phyloP scores from a whole-genome alignment of 2,888 invertebrate species.

The Lasioglossum pauxillum region DNA sequence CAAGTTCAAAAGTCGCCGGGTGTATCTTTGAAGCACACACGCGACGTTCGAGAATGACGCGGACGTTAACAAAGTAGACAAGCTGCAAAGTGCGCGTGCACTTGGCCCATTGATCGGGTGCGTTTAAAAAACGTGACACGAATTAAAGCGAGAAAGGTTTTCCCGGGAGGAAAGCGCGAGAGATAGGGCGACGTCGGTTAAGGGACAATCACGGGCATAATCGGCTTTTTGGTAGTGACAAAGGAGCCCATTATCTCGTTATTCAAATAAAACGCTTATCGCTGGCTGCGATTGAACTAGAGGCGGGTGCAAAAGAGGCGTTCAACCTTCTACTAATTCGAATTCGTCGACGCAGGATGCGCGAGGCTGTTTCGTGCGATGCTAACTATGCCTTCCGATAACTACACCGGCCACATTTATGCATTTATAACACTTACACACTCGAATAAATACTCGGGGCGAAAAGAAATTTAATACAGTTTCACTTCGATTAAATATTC shows the following conservation, averaged over 20 bases:
- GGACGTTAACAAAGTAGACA: neutral
- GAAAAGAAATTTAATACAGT: neutral
- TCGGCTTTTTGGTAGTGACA: slow-evolving; percentile 74
- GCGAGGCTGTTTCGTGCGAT: neutral
- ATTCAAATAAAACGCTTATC: slow-evolving; percentile 76
- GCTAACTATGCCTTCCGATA: neutral
- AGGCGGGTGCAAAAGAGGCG: slow-evolving; percentile 49
- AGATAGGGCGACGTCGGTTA: slow-evolving; percentile 51
- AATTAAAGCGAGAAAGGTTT: slow-evolving; percentile 54
- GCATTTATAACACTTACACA: neutral
- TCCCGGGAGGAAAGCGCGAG: slow-evolving; percentile 50
- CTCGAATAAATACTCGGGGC: neutral
- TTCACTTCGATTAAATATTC: neutral
- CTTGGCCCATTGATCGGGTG: slow-evolving; percentile 31
- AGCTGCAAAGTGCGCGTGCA: slow-evolving; percentile 30
- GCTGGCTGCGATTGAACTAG: slow-evolving; percentile 55
- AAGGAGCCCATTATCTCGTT: slow-evolving; percentile 75
- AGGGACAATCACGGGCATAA: slow-evolving; percentile 73
- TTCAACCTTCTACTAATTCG: slow-evolving; percentile 16
- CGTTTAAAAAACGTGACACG: slow-evolving; percentile 49
- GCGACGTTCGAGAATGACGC: neutral
- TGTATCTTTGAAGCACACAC: neutral
- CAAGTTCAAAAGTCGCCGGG: neutral
- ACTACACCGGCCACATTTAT: neutral
- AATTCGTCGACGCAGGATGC: neutral